These are phyloP conservation scores for Stomatorhinus ivindoensis DNA, from an alignment of 2,113 vertebrate genomes.

Conservation along the genomic window DNA sequence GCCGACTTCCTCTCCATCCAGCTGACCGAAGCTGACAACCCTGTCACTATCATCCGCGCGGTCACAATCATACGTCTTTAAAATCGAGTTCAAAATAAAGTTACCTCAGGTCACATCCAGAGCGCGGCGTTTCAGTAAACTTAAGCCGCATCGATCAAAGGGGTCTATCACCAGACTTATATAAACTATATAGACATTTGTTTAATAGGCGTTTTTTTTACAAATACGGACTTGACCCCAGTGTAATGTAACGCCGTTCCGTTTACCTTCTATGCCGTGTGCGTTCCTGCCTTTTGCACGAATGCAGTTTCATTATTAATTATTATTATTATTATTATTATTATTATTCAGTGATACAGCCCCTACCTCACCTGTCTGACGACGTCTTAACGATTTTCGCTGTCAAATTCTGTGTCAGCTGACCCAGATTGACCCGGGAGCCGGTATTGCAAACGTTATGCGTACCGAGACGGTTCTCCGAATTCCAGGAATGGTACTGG, in stretches of 20 bases:
- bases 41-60: background rate
- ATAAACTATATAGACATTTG: background rate
- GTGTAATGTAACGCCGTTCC: background rate
- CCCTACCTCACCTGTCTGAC: slow-evolving; percentile 9
- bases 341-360: background rate
- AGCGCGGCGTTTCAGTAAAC: background rate
- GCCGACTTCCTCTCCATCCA: too few species aligned
- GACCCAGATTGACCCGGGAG: background rate
- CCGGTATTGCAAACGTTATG: background rate
- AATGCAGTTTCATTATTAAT: background rate
- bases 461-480: slow-evolving; percentile 12
- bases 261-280: background rate
- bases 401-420: background rate
- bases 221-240: background rate
- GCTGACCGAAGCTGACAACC: too few species aligned
- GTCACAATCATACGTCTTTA: background rate
- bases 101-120: background rate
- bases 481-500: background rate
- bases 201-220: too few species aligned
- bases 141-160: background rate
- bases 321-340: background rate
- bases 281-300: background rate
- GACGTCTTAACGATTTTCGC: background rate
- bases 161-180: background rate
- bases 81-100: background rate